Percentiles rank a stretch among this genome's conserved stretches.
These are phyloP conservation scores for Hypanus sabinus DNA, from an alignment of 2,113 vertebrate species.

Conservation along the genomic window DNA sequence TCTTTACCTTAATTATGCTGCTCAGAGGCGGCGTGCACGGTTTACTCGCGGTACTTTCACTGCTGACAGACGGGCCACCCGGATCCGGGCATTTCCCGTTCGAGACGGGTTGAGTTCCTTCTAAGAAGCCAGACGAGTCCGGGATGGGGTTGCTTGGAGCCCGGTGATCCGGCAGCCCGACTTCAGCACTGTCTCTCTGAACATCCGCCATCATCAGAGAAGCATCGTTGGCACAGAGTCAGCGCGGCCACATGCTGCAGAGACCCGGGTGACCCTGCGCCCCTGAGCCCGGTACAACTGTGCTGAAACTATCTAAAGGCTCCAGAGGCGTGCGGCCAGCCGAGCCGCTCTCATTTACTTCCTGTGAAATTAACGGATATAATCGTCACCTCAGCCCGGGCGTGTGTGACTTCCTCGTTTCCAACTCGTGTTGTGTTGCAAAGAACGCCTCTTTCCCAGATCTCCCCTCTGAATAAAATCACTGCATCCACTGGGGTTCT, in stretches of 20 bases:
- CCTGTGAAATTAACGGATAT: not conserved
- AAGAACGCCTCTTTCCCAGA: conserved; percentile 1
- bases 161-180: not conserved
- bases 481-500: not conserved
- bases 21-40: not conserved
- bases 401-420: conserved; percentile 12
- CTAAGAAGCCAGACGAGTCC: not conserved
- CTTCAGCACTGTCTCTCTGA: not conserved
- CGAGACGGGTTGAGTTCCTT: not conserved
- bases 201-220: not conserved
- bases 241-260: not conserved
- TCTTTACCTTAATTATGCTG: conserved; percentile 9
- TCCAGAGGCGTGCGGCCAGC: no score
- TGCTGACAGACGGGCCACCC: not conserved
- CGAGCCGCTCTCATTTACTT: not conserved
- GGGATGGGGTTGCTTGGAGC: not conserved
- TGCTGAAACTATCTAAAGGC: no score
- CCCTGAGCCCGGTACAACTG: not conserved
- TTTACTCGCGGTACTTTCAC: not conserved
- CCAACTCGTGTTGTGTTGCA: not conserved
- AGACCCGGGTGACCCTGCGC: not conserved
- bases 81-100: not conserved
- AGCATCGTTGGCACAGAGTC: not conserved
- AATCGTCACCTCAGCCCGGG: not conserved
- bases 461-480: not conserved